phyloP scores from a whole-genome alignment of 2,888 invertebrate genomes.

The Pyrrhosoma nymphula region DNA sequence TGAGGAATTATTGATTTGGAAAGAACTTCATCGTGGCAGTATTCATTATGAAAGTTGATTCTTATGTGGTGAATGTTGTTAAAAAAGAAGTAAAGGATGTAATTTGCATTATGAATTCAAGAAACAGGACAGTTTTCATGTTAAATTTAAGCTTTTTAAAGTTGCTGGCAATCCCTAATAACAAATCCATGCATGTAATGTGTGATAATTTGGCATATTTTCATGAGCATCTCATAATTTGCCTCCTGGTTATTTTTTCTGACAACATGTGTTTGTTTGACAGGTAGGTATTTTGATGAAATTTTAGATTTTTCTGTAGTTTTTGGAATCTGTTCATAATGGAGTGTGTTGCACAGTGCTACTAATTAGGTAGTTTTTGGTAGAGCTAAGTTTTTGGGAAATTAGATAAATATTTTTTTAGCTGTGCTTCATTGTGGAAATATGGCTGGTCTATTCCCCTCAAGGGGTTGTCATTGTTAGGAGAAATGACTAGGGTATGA shows the following conservation, averaged over 20 bases:
- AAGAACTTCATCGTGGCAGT: not conserved
- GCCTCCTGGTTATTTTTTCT: not conserved
- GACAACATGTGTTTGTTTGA: not conserved
- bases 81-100: not conserved
- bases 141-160: too few relatives aligned
- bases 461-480: not conserved
- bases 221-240: too few relatives aligned
- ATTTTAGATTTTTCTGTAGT: not conserved
- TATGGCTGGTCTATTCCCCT: not conserved
- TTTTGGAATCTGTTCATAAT: too few relatives aligned
- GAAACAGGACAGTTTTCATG: too few relatives aligned
- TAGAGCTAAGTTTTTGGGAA: not conserved
- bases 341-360: not conserved
- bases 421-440: not conserved
- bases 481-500: constrained; percentile 27
- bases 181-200: not conserved
- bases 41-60: not conserved
- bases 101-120: too few relatives aligned
- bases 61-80: not conserved
- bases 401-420: not conserved
- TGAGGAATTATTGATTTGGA: not conserved
- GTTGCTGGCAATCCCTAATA: too few relatives aligned
- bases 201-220: too few relatives aligned
- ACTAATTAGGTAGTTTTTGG: not conserved
- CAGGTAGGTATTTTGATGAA: too few relatives aligned